Base-by-base conservation (phyloP, 2,113 vertebrate genomes). In the Todiramphus saurophagus region DNA sequence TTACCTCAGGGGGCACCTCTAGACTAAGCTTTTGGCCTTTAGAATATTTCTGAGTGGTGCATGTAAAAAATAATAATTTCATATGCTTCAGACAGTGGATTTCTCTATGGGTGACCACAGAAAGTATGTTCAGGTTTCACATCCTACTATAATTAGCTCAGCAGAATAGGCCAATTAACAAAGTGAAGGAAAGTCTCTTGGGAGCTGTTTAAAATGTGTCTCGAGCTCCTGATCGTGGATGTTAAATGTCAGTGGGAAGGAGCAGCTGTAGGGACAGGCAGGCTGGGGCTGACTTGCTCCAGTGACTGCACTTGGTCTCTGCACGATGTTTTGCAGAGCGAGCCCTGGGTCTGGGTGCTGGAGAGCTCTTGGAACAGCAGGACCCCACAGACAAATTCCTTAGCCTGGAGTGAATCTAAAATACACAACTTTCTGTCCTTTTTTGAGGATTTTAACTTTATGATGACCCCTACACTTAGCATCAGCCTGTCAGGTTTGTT, bases 231-330 rank as follows among this genome's bases (percentile, higher is more conserved):
- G 59, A 8, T 18, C 6, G 16, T 21, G 10, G 68, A 2, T 0
- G 1, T 31, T 43, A 27, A 10, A 5, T 1, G 2, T 11, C 18
- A 10, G 30, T 6, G 59, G 50, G 6, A 31, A 4, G 25, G 50
- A 58, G 73, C 8, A 4, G 35, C n/a, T 2, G 3, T 4, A 10
- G 33, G 37, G 53, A 6, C 5, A 35, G 13, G 39, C 23, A 21
- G 67, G 21, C 56, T 13, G 58, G 13, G 55, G 50, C 48, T 1
- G 5, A 11, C 35, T 5, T 4, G 14, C 59, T 73, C 13, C 39
- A 55, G 17, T 0, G 20, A 5, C 48, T 31, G 48, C 7, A 1
- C 53, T 46, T 1, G 2, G 46, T 7, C 20, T 15, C 17, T 10
- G 48, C 55, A 10, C 2, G 3, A 5, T 1, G 17, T 20, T 64